Percentiles rank a stretch among this genome's conserved stretches.
phyloP scores from a whole-genome alignment of 2,113 vertebrate species.

The Sapajus apella region DNA sequence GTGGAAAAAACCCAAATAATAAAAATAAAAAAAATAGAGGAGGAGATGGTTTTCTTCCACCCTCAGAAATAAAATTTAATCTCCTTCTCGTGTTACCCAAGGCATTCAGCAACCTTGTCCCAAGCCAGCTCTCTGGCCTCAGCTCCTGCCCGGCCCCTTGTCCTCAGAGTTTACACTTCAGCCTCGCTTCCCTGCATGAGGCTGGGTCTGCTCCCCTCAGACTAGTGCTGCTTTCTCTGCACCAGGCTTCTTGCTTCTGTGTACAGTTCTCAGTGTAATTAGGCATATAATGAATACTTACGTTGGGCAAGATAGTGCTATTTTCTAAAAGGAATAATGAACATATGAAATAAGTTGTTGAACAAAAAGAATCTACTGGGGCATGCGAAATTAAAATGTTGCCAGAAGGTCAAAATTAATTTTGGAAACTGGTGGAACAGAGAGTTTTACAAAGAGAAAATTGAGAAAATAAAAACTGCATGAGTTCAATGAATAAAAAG shows the following conservation, averaged over 20 bases:
- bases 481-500: conserved; percentile 53
- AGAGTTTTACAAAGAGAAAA: conserved; percentile 45
- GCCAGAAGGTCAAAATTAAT: conserved; percentile 64
- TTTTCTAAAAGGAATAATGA: conserved; percentile 47
- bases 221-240: neutral
- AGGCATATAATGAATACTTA: conserved; percentile 43
- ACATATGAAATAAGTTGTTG: conserved; percentile 39
- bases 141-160: accelerated
- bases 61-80: neutral
- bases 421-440: conserved; percentile 39
- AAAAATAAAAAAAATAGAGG: neutral
- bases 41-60: neutral
- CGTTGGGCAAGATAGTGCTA: neutral
- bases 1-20: too few species aligned
- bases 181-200: neutral
- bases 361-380: conserved; percentile 50
- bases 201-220: neutral
- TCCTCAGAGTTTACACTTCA: neutral
- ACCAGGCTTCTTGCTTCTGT: neutral
- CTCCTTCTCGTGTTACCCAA: neutral
- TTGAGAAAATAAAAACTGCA: conserved; percentile 44
- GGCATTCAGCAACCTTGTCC: too few species aligned
- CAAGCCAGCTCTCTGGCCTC: neutral
- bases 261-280: neutral
- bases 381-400: conserved; percentile 65